A percentile compares a stretch with the other conserved stretches of the same genome.
These are phyloP conservation scores for Ichneumon xanthorius DNA, from an alignment of 2,888 invertebrate genomes.

Conservation along the genomic window DNA sequence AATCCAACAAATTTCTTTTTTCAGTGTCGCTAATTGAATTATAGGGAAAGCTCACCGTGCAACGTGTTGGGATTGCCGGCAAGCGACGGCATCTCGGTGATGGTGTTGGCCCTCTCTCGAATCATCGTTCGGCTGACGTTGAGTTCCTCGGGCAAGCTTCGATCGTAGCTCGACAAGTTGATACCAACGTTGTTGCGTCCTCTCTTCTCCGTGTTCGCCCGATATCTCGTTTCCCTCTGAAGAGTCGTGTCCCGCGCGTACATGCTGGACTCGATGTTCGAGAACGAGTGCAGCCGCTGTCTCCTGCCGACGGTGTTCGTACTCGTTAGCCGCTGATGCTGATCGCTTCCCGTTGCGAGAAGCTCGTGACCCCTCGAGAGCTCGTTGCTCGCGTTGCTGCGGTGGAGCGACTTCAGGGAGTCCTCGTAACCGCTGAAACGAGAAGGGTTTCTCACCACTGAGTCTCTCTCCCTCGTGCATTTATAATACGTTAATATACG, in stretches of 20 bases:
- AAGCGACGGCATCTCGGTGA: constrained; percentile 45
- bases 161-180: constrained; percentile 72
- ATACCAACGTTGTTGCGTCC: constrained; percentile 41
- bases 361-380: constrained; percentile 73
- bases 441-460: constrained; percentile 15
- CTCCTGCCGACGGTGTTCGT: constrained; percentile 75
- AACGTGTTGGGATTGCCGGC: constrained; percentile 46
- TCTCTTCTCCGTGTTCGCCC: constrained; percentile 73
- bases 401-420: constrained; percentile 89
- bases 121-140: constrained; percentile 81
- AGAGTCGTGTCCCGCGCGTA: constrained; percentile 77
- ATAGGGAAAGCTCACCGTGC: constrained; percentile 30
- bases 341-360: constrained; percentile 76
- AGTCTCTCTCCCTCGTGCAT: neutral
- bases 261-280: constrained; percentile 77
- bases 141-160: constrained; percentile 75
- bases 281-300: constrained; percentile 80
- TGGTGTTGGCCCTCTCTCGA: constrained; percentile 76
- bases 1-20: too few relatives aligned
- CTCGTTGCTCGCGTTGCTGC: constrained; percentile 77
- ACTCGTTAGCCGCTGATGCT: constrained; percentile 80
- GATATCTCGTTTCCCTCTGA: constrained; percentile 69
- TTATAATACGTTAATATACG: neutral
- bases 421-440: constrained; percentile 91
- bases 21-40: too few relatives aligned